phyloP scores from a whole-genome alignment of 2,888 invertebrate genomes.

The Lasioglossum zephyrum region DNA sequence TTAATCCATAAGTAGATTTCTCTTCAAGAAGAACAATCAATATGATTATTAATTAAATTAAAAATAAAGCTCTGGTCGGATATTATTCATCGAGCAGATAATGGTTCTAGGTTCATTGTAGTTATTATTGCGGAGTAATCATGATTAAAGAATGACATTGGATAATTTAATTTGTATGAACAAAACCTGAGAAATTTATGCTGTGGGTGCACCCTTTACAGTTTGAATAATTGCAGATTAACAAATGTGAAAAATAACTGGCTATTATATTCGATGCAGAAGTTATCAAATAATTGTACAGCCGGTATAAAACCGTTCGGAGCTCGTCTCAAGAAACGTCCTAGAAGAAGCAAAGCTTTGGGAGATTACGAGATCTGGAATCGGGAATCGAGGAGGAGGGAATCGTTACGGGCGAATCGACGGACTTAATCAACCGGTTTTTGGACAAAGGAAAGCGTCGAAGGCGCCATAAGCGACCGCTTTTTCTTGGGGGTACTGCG shows the following conservation, averaged over 20 bases:
- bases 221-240: not conserved
- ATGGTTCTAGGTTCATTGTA: no score
- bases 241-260: not conserved
- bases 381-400: not conserved
- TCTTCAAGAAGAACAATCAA: no score
- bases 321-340: not conserved
- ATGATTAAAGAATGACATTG: no score
- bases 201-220: no score
- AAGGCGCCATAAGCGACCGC: constrained; percentile 34
- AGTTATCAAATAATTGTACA: not conserved
- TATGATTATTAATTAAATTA: no score
- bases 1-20: no score
- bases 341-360: not conserved
- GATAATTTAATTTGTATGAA: no score
- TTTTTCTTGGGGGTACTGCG: constrained; percentile 28
- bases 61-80: no score
- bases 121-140: no score
- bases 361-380: not conserved
- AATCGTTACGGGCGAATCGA: constrained; percentile 3
- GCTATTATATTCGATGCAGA: not conserved
- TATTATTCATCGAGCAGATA: no score
- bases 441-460: constrained; percentile 18
- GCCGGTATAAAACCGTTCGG: not conserved
- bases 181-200: no score
- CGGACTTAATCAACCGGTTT: constrained; percentile 14